These are phyloP conservation scores for Habrosyne pyritoides DNA, from an alignment of 2,888 invertebrate genomes.

Conservation along the genomic window DNA sequence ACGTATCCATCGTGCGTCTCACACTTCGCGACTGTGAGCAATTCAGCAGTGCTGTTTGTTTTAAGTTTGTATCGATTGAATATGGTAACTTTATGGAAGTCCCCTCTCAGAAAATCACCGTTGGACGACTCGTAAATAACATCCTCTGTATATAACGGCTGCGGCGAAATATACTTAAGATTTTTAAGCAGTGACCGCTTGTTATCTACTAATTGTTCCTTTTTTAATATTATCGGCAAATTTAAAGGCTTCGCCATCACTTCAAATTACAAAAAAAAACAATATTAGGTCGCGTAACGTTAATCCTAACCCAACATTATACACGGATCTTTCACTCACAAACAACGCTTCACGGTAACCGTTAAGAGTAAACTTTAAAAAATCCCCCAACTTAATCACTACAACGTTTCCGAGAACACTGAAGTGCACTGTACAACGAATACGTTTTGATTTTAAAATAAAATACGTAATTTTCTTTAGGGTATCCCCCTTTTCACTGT, in stretches of 20 bases:
- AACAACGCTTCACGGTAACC: background rate
- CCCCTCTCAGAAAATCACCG: slow-evolving; percentile 53
- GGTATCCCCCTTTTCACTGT: background rate
- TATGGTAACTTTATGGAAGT: slow-evolving; percentile 48
- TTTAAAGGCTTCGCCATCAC: background rate
- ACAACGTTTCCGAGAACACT: background rate
- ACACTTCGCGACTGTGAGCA: slow-evolving; percentile 52
- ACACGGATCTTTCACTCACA: background rate
- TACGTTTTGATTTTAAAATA: background rate
- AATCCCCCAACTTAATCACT: background rate
- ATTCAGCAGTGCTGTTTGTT: slow-evolving; percentile 35
- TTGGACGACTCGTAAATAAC: slow-evolving; percentile 45
- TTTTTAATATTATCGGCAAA: background rate
- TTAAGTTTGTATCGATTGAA: slow-evolving; percentile 43
- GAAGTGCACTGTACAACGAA: too few species aligned
- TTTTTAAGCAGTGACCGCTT: slow-evolving; percentile 13
- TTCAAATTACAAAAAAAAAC: background rate
- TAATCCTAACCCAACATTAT: background rate
- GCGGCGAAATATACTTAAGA: slow-evolving; percentile 15
- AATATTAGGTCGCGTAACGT: background rate
- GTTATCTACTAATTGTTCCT: background rate
- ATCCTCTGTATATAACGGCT: slow-evolving; percentile 42
- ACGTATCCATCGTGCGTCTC: slow-evolving; percentile 20
- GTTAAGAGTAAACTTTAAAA: background rate
- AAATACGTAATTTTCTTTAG: background rate